Percentiles rank a stretch among this genome's conserved stretches.
Evolutionary conservation across 2,113 vertebrate genomes (phyloP).

Genomic region (Otolemur garnettii): DNA sequence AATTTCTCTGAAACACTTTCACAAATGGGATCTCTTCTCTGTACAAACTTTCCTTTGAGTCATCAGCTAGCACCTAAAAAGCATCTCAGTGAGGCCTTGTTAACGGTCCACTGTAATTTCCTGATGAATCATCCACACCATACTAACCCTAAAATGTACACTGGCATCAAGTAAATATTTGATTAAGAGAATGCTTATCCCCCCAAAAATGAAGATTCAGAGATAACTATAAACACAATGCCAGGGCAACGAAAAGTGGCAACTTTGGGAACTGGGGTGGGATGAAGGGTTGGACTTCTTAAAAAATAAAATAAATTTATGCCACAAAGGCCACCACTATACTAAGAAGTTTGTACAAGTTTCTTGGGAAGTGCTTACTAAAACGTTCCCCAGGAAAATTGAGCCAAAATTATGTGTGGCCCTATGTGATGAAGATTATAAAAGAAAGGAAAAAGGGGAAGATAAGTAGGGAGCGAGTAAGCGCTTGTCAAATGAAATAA

Average conservation of each 20-base stretch:
- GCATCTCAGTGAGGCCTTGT: background rate
- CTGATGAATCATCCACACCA: background rate
- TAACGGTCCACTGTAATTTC: background rate
- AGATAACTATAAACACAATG: background rate
- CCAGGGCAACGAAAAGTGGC: background rate
- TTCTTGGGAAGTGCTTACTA: background rate
- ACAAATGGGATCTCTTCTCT: slow-evolving; percentile 6
- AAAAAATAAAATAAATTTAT: background rate
- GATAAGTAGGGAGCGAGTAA: background rate
- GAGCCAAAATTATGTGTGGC: background rate
- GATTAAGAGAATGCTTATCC: background rate
- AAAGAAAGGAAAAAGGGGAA: background rate
- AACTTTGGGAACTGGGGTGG: background rate
- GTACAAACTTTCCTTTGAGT: background rate
- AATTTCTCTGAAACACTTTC: background rate
- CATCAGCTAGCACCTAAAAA: slow-evolving; percentile 11
- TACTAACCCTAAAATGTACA: background rate
- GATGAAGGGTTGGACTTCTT: background rate
- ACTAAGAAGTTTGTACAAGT: background rate
- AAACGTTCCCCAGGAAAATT: background rate
- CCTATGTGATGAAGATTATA: background rate
- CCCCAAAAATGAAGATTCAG: background rate
- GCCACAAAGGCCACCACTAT: background rate
- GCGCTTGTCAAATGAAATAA: slow-evolving; percentile 18
- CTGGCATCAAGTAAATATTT: background rate